Base-by-base conservation (phyloP, 2,888 invertebrate genomes). In the Myopa tessellatipennis region DNA sequence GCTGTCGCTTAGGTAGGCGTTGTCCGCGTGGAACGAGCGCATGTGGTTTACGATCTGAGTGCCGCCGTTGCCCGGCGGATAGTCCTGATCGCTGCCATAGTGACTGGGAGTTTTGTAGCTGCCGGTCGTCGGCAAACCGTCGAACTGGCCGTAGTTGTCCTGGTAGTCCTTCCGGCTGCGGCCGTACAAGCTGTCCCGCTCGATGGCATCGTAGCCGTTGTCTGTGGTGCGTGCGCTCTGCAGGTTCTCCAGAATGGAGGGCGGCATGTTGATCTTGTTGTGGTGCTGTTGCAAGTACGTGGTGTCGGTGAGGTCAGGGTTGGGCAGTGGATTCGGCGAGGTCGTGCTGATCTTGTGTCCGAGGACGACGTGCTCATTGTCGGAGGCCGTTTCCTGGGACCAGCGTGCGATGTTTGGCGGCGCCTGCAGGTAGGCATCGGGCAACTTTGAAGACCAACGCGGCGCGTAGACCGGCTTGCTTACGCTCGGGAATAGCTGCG, bases 371-470 rank as follows among this genome's bases (percentile, higher is more conserved):
- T 85, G 87, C 84, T 95, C 95, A 84, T 93, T 94, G 85, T 95
- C 95, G 0, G 95, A 94, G 8, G 93, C 94, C 0, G 95, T 94
- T 81, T 94, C 94, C 77, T 94, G 94, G 0, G 95, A 94, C 95
- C 95, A 95, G 55, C 94, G 92, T 26, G 93, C 92, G 65, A 89
- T 86, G 52, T 88, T 90, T 61, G 90, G 90, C 78, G 89, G 89
- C 76, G 90, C 90, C 8, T 92, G 91, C 63, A 93, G 84, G 84
- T 93, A 93, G 0, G 92, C 90, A 84, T 93, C 93, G 0, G 93
- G 93, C 69, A 93, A 87, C 84, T 93, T 93, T 65, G 92, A 93
- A 45, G 93, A 92, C 94, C 94, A 94, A 71, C 93, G 89, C 0
- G 93, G 91, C 14, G 92, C 92, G 83, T 92, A 93, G 12, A 92